Evolutionary conservation across 92 coral and sea anemone genomes (phyloP).

Genomic region (Phenganax subtilis): DNA sequence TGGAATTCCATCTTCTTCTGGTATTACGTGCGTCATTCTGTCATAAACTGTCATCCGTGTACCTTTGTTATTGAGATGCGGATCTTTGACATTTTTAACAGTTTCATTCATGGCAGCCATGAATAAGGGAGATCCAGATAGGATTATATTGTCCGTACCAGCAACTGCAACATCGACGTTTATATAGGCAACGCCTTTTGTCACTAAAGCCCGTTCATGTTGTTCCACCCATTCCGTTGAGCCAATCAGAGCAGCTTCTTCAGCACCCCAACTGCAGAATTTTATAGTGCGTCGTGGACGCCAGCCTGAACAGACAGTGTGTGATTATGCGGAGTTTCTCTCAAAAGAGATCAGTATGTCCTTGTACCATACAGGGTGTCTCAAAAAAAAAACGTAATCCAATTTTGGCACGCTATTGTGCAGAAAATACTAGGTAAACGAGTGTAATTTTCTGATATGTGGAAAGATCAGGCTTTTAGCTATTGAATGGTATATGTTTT

Average conservation of each 20-base stretch:
- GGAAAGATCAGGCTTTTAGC: no score
- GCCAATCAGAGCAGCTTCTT: conserved; percentile 72
- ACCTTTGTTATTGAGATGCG: conserved; percentile 26
- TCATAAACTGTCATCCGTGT: conserved; percentile 52
- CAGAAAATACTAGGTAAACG: no score
- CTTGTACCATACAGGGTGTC: no score
- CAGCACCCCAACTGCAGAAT: conserved; percentile 86
- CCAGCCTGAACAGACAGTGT: conserved; percentile 65
- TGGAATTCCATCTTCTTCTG: conserved; percentile 9
- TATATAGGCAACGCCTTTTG: conserved; percentile 57
- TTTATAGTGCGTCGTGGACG: conserved; percentile 75
- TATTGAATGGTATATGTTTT: no score
- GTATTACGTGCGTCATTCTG: conserved; percentile 45
- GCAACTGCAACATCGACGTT: conserved; percentile 59
- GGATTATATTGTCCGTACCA: conserved; percentile 42
- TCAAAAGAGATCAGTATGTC: conserved; percentile 45
- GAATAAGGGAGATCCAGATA: conserved; percentile 54
- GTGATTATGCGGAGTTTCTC: conserved; percentile 63
- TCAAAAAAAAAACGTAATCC: no score
- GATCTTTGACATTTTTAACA: conserved; percentile 60
- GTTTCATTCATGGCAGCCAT: conserved; percentile 50
- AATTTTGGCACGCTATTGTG: no score
- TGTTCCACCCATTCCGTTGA: conserved; percentile 83
- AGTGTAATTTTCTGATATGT: no score
- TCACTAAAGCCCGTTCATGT: conserved; percentile 5